These are phyloP conservation scores for Lampris incognitus DNA, from an alignment of 2,113 vertebrate genomes.

Conservation along the genomic window DNA sequence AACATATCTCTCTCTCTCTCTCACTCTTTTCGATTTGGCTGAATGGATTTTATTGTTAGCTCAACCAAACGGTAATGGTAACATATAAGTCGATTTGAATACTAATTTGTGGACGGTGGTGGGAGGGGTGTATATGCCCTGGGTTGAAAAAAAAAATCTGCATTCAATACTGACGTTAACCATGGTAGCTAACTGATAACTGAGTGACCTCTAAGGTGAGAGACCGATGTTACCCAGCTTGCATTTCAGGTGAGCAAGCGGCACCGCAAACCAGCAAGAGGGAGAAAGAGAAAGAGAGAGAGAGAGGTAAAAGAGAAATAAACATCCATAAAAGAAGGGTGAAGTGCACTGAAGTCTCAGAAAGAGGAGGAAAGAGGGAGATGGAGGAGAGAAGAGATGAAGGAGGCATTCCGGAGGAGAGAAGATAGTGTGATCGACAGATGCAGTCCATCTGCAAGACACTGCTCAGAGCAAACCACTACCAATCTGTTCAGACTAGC, in stretches of 20 bases:
- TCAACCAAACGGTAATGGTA: too few species aligned
- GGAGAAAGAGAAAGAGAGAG: slow-evolving; percentile 64
- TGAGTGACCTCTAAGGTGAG: slow-evolving; percentile 1
- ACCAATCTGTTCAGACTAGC: slow-evolving; percentile 65
- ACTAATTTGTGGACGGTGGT: too few species aligned
- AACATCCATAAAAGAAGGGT: slow-evolving; percentile 72
- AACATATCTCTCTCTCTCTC: not conserved
- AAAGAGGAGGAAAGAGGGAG: slow-evolving; percentile 34
- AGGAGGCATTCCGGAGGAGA: slow-evolving; percentile 77
- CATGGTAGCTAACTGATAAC: not conserved
- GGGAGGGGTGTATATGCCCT: too few species aligned
- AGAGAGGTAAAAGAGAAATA: slow-evolving; percentile 19
- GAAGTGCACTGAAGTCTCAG: slow-evolving; percentile 60
- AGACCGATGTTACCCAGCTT: slow-evolving; percentile 76
- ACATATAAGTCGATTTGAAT: too few species aligned
- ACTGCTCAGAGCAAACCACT: slow-evolving; percentile 76
- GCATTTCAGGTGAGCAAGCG: slow-evolving; percentile 71
- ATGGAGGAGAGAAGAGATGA: slow-evolving; percentile 38
- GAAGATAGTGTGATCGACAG: slow-evolving; percentile 48
- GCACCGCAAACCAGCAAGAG: slow-evolving; percentile 67
- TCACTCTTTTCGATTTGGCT: not conserved
- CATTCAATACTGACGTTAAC: too few species aligned
- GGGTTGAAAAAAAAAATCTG: too few species aligned
- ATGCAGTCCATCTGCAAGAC: slow-evolving; percentile 81
- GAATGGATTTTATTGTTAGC: too few species aligned